Conservation (phyloP, 2,113 vertebrate genomes). For the Poicephalus gulielmi region DNA sequence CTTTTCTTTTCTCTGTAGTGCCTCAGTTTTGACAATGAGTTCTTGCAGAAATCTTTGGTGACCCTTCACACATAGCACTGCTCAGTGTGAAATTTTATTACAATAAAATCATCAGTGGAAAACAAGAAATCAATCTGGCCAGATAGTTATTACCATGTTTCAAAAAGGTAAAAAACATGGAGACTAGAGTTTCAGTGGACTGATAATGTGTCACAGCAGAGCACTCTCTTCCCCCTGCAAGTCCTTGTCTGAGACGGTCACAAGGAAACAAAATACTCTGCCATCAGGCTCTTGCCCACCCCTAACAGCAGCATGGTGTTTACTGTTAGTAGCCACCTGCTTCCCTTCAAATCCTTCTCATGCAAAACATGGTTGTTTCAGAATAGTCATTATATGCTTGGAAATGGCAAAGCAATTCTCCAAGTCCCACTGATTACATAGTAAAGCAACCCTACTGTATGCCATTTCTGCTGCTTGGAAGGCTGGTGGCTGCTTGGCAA, state of each 20-base stretch:
- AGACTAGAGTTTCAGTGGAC: not conserved
- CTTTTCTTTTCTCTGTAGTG: not conserved
- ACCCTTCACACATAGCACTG: not conserved
- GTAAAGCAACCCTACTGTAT: conserved; percentile 21
- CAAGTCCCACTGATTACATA: conserved; percentile 12
- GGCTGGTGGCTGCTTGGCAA: conserved; percentile 53
- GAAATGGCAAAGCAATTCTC: conserved; percentile 36
- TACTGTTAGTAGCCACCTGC: not conserved
- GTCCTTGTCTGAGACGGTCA: not conserved
- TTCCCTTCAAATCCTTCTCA: conserved; percentile 10
- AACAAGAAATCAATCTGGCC: not conserved
- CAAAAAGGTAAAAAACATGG: not conserved
- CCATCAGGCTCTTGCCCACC: not conserved
- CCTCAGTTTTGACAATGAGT: not conserved
- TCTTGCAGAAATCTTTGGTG: not conserved
- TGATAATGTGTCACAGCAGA: not conserved
- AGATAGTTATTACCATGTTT: not conserved
- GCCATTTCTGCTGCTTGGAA: conserved; percentile 43
- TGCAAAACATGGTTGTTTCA: not conserved
- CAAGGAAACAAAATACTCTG: not conserved
- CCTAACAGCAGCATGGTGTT: not conserved
- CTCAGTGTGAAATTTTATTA: not conserved
- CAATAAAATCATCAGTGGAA: not conserved
- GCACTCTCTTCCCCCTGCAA: not conserved
- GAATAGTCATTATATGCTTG: not conserved